Evolutionary conservation across 2,888 invertebrate species (phyloP).

Genomic region (Sipunculus nudus): DNA sequence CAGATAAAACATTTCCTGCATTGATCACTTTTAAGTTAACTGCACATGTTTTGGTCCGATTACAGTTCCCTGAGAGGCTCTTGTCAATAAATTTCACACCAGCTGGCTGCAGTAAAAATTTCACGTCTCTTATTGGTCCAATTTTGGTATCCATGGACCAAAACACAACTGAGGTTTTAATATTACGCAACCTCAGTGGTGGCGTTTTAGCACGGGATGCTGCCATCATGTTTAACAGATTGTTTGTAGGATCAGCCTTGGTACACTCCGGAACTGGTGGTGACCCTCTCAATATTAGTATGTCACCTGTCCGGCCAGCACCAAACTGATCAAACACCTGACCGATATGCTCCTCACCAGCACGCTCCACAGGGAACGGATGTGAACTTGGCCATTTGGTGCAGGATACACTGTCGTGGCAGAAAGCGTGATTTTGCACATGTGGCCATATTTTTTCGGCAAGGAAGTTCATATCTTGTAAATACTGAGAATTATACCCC

Average conservation of each 20-base stretch:
- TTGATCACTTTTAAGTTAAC: no score
- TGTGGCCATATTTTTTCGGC: slow-evolving; percentile 23
- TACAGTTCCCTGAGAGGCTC: no score
- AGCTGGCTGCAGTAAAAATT: no score
- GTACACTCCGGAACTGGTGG: slow-evolving; percentile 10
- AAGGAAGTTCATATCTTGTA: slow-evolving; percentile 30
- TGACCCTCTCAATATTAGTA: slow-evolving; percentile 10
- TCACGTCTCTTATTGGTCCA: no score
- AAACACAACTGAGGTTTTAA: no score
- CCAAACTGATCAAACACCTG: slow-evolving; percentile 35
- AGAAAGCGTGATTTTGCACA: slow-evolving; percentile 14
- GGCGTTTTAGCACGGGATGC: no score
- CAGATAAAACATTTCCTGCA: neutral
- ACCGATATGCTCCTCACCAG: slow-evolving; percentile 30
- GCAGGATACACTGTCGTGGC: slow-evolving; percentile 37
- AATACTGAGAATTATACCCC: slow-evolving; percentile 21
- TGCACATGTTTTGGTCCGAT: no score
- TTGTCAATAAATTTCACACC: no score
- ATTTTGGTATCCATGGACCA: no score
- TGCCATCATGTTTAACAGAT: neutral
- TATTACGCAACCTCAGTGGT: no score
- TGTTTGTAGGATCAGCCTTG: neutral
- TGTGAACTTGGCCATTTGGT: slow-evolving; percentile 16
- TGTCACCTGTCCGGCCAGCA: slow-evolving; percentile 24
- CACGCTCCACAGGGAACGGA: slow-evolving; percentile 25